Conservation (phyloP, 2,888 invertebrate genomes). For the Conchocele bisecta region DNA sequence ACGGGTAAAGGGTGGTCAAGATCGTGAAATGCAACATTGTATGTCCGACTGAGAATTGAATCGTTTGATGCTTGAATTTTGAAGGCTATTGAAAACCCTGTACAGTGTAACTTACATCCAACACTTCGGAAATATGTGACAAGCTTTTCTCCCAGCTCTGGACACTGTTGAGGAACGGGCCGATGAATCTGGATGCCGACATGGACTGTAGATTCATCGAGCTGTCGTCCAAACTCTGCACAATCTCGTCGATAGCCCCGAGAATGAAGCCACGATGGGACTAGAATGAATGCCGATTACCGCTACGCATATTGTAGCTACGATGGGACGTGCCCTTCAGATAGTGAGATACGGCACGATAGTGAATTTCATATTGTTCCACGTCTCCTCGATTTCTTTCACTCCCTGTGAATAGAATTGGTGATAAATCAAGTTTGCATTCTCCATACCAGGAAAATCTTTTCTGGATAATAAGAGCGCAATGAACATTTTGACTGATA, state of each 20-base stretch:
- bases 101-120: constrained; percentile 86
- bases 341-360: constrained; percentile 82
- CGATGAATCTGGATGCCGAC: constrained; percentile 89
- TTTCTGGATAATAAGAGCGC: no score
- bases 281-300: no score
- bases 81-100: no score
- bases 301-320: constrained; percentile 91
- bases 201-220: constrained; percentile 95
- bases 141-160: constrained; percentile 93
- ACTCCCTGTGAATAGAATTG: constrained; percentile 87
- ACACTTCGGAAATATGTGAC: constrained; percentile 91
- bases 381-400: constrained; percentile 89
- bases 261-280: constrained; percentile 91
- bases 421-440: neutral
- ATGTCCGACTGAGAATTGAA: no score
- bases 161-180: constrained; percentile 92
- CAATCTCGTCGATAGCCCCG: constrained; percentile 92
- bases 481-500: no score
- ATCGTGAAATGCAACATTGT: no score
- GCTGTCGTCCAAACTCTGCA: constrained; percentile 92
- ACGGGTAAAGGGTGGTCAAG: no score
- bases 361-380: constrained; percentile 83
- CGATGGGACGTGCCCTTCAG: constrained; percentile 88
- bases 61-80: no score
- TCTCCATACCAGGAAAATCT: no score